These are phyloP conservation scores for Lophotriccus pileatus DNA, from an alignment of 2,797 vertebrate species.

Conservation along the genomic window DNA sequence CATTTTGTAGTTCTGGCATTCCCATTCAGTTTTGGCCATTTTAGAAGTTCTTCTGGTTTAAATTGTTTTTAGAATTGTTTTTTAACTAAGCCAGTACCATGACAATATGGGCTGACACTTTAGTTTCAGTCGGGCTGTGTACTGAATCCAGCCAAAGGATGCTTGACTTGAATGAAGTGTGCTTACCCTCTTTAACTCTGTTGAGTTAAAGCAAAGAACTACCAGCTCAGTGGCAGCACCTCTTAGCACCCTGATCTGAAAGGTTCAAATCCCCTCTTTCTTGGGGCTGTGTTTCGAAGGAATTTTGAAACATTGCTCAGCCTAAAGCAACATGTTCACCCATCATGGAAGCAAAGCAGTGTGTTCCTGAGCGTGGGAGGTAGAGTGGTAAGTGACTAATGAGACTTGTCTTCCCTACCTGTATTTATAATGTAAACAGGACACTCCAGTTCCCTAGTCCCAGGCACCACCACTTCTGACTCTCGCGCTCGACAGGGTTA, in stretches of 20 bases:
- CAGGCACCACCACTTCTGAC: slow-evolving; percentile 85
- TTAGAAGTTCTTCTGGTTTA: background rate
- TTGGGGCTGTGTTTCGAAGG: background rate
- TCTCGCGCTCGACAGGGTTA: slow-evolving; percentile 81
- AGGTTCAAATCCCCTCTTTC: background rate
- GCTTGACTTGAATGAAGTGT: background rate
- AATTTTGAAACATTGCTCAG: background rate
- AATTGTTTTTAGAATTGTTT: background rate
- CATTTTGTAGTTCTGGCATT: background rate
- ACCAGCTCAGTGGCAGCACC: background rate
- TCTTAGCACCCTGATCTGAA: background rate
- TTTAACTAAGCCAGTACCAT: background rate
- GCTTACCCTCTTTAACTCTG: background rate
- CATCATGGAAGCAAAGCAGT: fast-evolving
- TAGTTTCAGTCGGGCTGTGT: background rate
- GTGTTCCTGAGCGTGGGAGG: background rate
- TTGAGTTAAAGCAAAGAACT: background rate
- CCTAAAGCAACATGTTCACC: background rate
- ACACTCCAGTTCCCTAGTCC: slow-evolving; percentile 87
- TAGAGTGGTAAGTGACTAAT: slow-evolving; percentile 45
- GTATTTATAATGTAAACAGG: slow-evolving; percentile 90
- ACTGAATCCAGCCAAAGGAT: background rate
- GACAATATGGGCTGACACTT: background rate
- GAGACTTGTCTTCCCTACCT: slow-evolving; percentile 73
- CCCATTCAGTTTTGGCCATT: background rate